Evolutionary conservation across 1,140 invertebrate genomes (phyloP), one percentile per base, ranked within the genome.

Genomic region (Drosophila ananassae): DNA sequence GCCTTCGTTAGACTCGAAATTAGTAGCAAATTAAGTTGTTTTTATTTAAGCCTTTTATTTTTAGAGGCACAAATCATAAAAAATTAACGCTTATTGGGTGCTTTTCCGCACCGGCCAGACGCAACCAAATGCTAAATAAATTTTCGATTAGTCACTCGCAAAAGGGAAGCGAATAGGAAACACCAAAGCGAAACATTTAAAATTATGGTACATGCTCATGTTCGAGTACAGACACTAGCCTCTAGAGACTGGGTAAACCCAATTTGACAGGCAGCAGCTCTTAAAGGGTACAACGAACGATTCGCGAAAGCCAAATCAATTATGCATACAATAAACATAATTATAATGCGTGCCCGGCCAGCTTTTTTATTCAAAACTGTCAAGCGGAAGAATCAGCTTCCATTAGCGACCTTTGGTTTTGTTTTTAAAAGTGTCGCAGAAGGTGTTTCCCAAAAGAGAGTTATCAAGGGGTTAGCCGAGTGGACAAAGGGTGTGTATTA

Each of bases 301-400:
- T 77, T 84, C 57, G 81, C 68, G 55, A 85, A 74, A 67, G 30
- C 50, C 8, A 55, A 69, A 89, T 87, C 83, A 87, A 82, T 87
- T 87, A 89, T 87, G 82, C 82, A 87, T 82, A 87, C 82, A 87
- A 76, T 75, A 73, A 61, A 85, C 67, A 81, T 84, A 64, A 46
- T 64, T 64, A 59, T 58, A 58, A 66, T 75, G 72, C 72, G 71
- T 75, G 54, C 72, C 60, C 61, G 67, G 2, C 44, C 21, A 41
- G 48, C 28, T 66, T 50, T 57, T 71, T 41, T 68, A 58, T 64
- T 58, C 10, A 12, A 37, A 37, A 37, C 10, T 47, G 39, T 55
- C 62, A 41, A 54, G 69, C 79, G 81, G 81, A 87, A 87, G 81
- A 85, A 22, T 10, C 24, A 25, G 46, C 44, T 51, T 47, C 44